phyloP scores from a whole-genome alignment of 2,797 vertebrate species.

The Sandelia bainsii region DNA sequence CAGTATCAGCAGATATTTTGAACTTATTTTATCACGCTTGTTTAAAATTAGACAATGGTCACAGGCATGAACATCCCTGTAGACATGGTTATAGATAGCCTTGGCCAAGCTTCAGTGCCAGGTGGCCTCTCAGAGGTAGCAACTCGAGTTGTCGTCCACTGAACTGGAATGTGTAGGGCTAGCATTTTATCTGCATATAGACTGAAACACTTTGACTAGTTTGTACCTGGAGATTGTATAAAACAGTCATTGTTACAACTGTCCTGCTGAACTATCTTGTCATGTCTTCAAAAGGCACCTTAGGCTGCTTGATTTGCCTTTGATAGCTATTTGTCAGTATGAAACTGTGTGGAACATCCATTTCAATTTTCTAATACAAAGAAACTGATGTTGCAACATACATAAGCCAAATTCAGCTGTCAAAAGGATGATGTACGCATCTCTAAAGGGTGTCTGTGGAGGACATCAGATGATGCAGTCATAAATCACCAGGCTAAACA shows the following conservation, averaged over 20 bases:
- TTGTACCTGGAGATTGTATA: not conserved
- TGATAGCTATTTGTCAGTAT: not conserved
- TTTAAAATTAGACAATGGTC: slow-evolving; percentile 33
- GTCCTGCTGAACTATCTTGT: not conserved
- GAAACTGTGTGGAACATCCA: not conserved
- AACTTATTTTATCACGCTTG: not conserved
- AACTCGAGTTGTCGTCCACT: slow-evolving; percentile 33
- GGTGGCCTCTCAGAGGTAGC: slow-evolving; percentile 63
- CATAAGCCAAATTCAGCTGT: slow-evolving; percentile 21
- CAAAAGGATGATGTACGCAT: slow-evolving; percentile 23
- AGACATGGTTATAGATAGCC: slow-evolving; percentile 58
- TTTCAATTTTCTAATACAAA: slow-evolving; percentile 23
- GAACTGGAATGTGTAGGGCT: slow-evolving; percentile 20
- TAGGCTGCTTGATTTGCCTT: not conserved
- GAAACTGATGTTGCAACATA: not conserved
- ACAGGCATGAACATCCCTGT: slow-evolving; percentile 17
- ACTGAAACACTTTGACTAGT: not conserved
- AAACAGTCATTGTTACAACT: not conserved
- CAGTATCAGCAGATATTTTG: slow-evolving; percentile 11
- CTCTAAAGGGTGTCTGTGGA: slow-evolving; percentile 22
- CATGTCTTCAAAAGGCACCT: not conserved
- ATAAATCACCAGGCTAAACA: slow-evolving; percentile 46
- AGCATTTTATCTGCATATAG: slow-evolving; percentile 13
- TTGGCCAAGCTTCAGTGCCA: slow-evolving; percentile 55
- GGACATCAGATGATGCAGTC: slow-evolving; percentile 17